Evolutionary conservation across 2,113 vertebrate genomes (phyloP), one percentile per base, ranked within the genome.

Genomic region (Callionymus lyra): DNA sequence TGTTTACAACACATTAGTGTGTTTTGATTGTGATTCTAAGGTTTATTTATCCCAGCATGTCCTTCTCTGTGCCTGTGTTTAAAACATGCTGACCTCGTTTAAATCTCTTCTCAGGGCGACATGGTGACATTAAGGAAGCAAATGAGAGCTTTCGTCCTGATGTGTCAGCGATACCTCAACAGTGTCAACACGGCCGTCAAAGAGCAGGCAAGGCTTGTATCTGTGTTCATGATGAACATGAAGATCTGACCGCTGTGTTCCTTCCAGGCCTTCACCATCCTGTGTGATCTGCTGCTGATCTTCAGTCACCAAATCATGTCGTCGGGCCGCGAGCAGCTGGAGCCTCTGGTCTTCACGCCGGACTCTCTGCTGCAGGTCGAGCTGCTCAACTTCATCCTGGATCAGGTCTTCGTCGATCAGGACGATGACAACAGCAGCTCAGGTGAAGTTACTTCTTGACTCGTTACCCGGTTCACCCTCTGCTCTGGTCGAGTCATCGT

Each of bases 281-380:
- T 99, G 0, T 97, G 93, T 76, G 93, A 98, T 59, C 87, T 94
- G 34, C 82, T 99, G 84, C 89, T 98, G 87, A 97, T 99, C 86
- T 99, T 98, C 86, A 99, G 94, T 79, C 94, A 97, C 85, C 94
- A 99, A 85, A 98, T 99, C 75, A 88, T 96, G 81, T 89, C 91
- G 34, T 91, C 92, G 64, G 92, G 93, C 32, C 87, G 92, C 68
- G 94, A 99, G 63, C 86, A 87, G 76, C 82, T 99, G 84, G 92
- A 97, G 63, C 92, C 92, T 1, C 84, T 99, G 66, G 89, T 98
- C 74, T 97, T 95, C 63, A 89, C 84, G 56, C 90, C 94, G 32
- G 95, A 99, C 77, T 93, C 93, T 64, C 92, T 92, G 10, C 79
- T 99, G 68, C 93, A 97, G 51, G 85, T 90, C 16, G 95, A 99